Evolutionary conservation across 1,140 invertebrate genomes (phyloP), one percentile per base, ranked within the genome.

Genomic region (Zophobas morio): DNA sequence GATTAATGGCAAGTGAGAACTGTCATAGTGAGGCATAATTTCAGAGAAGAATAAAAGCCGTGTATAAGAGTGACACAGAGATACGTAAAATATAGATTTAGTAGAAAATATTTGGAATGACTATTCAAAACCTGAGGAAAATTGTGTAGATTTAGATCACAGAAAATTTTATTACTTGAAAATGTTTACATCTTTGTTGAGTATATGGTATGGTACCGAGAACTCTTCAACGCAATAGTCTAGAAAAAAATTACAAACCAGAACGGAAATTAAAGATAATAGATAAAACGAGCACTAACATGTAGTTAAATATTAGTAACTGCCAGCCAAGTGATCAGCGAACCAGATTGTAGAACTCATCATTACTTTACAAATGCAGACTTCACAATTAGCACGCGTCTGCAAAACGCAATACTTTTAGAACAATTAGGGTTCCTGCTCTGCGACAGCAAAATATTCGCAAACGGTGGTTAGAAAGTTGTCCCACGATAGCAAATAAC

Each of bases 231-330:
- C 32, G 32, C 56, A 60, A 34, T 6, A 60, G 37, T 35, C 6
- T 35, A 8, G 34, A 60, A 60, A n/a, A 20, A 60, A 60, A 60
- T 60, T 60, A 60, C 35, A 60, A 60, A 60, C 56, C 34, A 20
- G 34, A 60, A 60, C 56, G 56, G 56, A 60, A 60, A 60, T 60
- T 60, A 60, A 60, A 60, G 56, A 60, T 60, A 39, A 0, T 20
- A 6, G 56, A 60, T 60, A 60, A 60, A 8, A n/a, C 4, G 20
- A 20, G 20, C 35, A 60, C n/a, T 4, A 60, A 60, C 56, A 36
- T 60, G 37, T 37, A 8, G 35, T 60, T 36, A 36, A 39, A 60
- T 36, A 4, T 3, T 46, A 3, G 3, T 46, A 46, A 8, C 42
- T 8, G 8, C 3, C 42, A 4, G 3, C 8, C 42, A 8, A 46